phyloP scores from a whole-genome alignment of 2,113 vertebrate genomes.

The Scortum barcoo region DNA sequence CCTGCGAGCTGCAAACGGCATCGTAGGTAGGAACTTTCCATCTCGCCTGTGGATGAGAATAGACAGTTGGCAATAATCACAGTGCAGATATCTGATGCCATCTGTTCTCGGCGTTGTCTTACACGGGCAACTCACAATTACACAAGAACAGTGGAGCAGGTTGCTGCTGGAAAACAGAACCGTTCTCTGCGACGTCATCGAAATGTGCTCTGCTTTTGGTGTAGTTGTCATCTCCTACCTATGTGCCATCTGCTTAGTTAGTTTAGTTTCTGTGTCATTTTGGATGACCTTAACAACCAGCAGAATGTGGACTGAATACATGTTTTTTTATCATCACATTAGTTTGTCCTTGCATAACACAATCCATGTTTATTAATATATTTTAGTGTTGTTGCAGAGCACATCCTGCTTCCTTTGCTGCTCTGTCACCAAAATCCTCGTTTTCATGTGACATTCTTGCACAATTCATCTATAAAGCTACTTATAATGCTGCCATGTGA shows the following conservation, averaged over 20 bases:
- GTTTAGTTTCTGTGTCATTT: constrained; percentile 21
- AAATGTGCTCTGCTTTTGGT: constrained; percentile 32
- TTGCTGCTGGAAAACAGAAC: constrained; percentile 29
- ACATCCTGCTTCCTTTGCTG: constrained; percentile 21
- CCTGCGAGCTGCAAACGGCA: neutral
- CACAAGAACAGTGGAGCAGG: constrained; percentile 53
- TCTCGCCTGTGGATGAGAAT: constrained; percentile 54
- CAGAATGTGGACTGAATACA: constrained; percentile 37
- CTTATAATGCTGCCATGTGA: neutral
- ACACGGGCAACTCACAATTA: constrained; percentile 43
- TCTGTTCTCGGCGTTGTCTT: constrained; percentile 71
- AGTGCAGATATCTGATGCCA: constrained; percentile 68
- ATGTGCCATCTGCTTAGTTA: constrained; percentile 58
- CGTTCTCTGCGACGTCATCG: constrained; percentile 47
- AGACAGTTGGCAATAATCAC: constrained; percentile 64
- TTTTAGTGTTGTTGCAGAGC: constrained; percentile 24
- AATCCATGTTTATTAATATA: constrained; percentile 54
- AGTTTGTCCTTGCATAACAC: constrained; percentile 65
- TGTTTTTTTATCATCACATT: constrained; percentile 24
- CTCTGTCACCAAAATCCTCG: neutral
- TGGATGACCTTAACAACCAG: constrained; percentile 40
- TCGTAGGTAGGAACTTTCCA: constrained; percentile 44
- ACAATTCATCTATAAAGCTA: neutral
- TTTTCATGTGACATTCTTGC: neutral
- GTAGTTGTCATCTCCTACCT: constrained; percentile 52